A percentile compares a stretch with the other conserved stretches of the same genome.
Evolutionary conservation across 2,113 vertebrate species (phyloP).

Genomic region (Tamias sibiricus): DNA sequence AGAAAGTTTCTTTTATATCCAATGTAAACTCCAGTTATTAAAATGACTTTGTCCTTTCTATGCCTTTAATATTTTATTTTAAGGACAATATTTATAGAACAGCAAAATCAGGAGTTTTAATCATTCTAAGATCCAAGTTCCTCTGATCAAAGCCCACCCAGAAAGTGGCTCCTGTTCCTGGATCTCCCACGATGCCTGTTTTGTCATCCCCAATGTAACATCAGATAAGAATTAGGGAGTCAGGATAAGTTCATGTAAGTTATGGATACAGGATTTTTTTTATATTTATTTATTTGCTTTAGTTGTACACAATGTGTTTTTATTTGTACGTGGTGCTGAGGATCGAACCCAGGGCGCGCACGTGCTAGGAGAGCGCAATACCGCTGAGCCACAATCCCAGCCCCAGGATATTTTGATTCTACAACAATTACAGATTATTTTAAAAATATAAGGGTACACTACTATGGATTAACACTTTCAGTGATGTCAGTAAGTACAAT

Average conservation of each 20-base stretch:
- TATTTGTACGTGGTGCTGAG: no score
- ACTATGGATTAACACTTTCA: neutral
- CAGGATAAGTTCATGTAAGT: neutral
- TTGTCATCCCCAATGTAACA: neutral
- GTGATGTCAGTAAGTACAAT: neutral
- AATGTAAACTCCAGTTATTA: neutral
- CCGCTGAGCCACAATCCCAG: no score
- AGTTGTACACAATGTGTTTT: no score
- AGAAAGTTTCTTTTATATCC: slow-evolving; percentile 11
- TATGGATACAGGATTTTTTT: no score
- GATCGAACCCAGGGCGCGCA: no score
- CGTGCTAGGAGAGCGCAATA: no score
- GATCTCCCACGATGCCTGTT: neutral
- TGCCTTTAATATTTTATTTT: neutral
- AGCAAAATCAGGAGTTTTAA: neutral
- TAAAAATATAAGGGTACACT: neutral
- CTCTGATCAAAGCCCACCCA: neutral
- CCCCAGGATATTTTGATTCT: neutral
- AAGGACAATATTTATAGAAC: neutral
- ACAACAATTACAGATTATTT: neutral
- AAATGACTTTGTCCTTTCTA: neutral
- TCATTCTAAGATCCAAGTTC: neutral
- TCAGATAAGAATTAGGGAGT: neutral
- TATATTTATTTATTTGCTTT: no score
- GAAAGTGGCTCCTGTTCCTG: neutral